phyloP scores from a whole-genome alignment of 2,888 invertebrate species.

The Andrena chrysosceles region DNA sequence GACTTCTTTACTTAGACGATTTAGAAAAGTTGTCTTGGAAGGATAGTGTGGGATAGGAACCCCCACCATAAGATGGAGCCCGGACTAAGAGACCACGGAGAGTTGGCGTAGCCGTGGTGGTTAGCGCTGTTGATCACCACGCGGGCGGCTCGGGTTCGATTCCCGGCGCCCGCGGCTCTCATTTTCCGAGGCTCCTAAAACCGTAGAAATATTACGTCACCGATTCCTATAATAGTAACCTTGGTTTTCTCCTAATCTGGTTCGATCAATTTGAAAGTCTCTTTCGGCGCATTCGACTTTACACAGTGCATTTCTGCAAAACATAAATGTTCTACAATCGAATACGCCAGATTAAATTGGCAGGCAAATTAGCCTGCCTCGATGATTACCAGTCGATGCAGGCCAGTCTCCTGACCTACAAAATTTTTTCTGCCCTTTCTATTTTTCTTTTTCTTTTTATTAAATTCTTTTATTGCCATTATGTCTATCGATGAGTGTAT shows the following conservation, averaged over 20 bases:
- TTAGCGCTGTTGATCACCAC: too few species aligned
- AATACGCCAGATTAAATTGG: conserved; percentile 69
- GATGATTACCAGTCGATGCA: conserved; percentile 60
- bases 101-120: too few species aligned
- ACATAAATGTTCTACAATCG: conserved; percentile 55
- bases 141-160: too few species aligned
- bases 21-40: conserved; percentile 30
- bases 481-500: conserved; percentile 28
- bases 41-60: conserved; percentile 3
- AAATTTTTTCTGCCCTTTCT: not conserved
- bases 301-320: conserved; percentile 49
- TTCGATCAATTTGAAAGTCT: conserved; percentile 11
- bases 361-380: conserved; percentile 75
- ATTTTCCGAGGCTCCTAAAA: too few species aligned
- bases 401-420: conserved; percentile 75
- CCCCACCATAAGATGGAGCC: too few species aligned
- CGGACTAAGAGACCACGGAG: too few species aligned
- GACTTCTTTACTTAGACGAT: conserved; percentile 42
- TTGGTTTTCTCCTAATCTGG: conserved; percentile 8
- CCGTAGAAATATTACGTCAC: too few species aligned
- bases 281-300: conserved; percentile 63
- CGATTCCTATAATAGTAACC: not conserved
- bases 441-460: conserved; percentile 16
- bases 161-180: too few species aligned
- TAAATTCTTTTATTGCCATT: conserved; percentile 23